These are phyloP conservation scores for Rhynchonycteris naso DNA, from an alignment of 2,797 vertebrate species.

Conservation along the genomic window DNA sequence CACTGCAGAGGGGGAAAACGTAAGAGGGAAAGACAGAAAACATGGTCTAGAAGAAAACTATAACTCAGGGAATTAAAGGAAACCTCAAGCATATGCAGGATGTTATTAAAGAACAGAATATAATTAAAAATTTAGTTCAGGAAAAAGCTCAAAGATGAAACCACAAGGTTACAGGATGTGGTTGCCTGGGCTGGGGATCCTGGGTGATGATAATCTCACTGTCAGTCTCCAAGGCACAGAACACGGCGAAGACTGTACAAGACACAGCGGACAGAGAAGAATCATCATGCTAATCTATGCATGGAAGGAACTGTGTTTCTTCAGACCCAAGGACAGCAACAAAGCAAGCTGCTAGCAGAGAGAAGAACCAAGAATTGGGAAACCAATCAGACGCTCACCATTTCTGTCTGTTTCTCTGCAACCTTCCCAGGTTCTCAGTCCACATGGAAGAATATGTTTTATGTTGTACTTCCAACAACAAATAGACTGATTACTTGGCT, in stretches of 20 bases:
- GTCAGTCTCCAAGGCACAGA: not conserved
- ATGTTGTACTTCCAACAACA: not conserved
- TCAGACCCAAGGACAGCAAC: not conserved
- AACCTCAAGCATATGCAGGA: not conserved
- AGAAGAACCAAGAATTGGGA: not conserved
- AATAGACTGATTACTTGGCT: not conserved
- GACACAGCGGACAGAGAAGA: not conserved
- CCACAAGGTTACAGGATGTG: not conserved
- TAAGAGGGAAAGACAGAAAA: not conserved
- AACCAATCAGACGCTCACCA: too few species aligned
- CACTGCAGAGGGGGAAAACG: not conserved
- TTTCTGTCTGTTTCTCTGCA: not conserved
- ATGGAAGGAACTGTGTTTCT: not conserved
- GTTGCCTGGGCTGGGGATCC: not conserved
- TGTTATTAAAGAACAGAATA: not conserved
- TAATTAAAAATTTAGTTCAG: not conserved
- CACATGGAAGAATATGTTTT: not conserved
- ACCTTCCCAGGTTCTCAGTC: not conserved
- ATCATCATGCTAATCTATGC: not conserved
- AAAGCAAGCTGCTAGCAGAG: not conserved
- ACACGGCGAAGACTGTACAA: not conserved
- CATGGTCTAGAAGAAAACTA: not conserved
- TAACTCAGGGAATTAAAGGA: slow-evolving; percentile 3
- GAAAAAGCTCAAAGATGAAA: not conserved
- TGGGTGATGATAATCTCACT: not conserved